Conservation (phyloP, 2,113 vertebrate species). For the Marmota flaviventris region DNA sequence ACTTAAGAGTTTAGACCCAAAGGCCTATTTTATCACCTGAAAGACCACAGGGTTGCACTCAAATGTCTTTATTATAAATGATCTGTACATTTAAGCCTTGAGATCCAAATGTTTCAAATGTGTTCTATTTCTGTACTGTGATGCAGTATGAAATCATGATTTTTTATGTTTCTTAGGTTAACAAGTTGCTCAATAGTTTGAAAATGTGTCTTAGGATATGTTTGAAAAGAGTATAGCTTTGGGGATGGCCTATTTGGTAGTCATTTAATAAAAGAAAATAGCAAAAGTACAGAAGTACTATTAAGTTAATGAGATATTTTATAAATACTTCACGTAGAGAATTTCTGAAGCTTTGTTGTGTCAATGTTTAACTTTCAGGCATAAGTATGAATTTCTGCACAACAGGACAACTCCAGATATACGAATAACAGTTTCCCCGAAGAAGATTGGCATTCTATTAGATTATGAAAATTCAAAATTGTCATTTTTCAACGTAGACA, state of each 20-base stretch:
- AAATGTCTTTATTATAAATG: neutral
- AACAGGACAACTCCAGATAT: constrained; percentile 90
- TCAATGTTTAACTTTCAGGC: constrained; percentile 86
- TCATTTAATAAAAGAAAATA: constrained; percentile 49
- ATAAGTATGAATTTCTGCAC: constrained; percentile 95
- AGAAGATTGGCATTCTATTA: constrained; percentile 91
- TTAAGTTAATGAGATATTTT: constrained; percentile 10
- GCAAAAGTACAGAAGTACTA: neutral
- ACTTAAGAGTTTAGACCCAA: neutral
- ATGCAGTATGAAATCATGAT: neutral
- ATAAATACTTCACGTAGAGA: neutral
- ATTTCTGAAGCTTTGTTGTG: constrained; percentile 51
- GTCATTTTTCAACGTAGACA: constrained; percentile 94
- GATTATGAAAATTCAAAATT: constrained; percentile 92
- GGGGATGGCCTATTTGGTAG: constrained; percentile 25
- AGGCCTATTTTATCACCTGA: neutral
- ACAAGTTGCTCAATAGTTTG: neutral
- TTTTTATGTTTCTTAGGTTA: neutral
- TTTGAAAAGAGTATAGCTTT: constrained; percentile 3
- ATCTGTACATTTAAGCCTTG: neutral
- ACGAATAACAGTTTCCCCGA: constrained; percentile 86
- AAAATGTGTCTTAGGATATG: constrained; percentile 34
- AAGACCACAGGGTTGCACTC: neutral
- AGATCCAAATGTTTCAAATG: neutral
- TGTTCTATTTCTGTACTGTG: neutral